phyloP scores from a whole-genome alignment of 2,797 vertebrate genomes.

The Acipenser ruthenus region DNA sequence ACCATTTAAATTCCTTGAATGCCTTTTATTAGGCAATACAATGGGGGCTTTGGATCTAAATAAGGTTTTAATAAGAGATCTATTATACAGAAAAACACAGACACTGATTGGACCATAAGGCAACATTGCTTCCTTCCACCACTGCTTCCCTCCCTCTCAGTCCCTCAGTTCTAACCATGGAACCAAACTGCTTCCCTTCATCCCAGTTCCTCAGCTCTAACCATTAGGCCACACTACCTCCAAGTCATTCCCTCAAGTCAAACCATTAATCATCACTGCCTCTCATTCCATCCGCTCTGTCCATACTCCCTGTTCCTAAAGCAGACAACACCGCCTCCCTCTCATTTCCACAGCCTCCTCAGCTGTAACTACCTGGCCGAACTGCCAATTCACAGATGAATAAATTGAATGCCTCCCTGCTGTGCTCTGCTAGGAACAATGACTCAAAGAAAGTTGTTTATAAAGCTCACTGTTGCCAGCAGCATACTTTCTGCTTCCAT shows the following conservation, averaged over 20 bases:
- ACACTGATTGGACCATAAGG: too few relatives aligned
- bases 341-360: neutral
- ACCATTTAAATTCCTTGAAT: too few relatives aligned
- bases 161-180: too few relatives aligned
- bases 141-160: too few relatives aligned
- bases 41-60: too few relatives aligned
- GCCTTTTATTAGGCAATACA: too few relatives aligned
- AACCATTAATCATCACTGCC: neutral
- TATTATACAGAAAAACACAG: too few relatives aligned
- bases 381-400: conserved; percentile 1
- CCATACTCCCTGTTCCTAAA: neutral
- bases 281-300: neutral
- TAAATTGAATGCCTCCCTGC: neutral
- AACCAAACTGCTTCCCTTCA: too few relatives aligned
- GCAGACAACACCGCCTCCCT: too few relatives aligned
- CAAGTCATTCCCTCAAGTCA: neutral
- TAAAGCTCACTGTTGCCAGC: neutral
- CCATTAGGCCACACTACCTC: neutral
- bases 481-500: neutral
- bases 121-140: too few relatives aligned
- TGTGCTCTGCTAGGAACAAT: neutral
- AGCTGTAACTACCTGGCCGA: neutral
- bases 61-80: too few relatives aligned
- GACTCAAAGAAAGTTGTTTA: neutral
- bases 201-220: neutral